Conservation (phyloP, 2,797 vertebrate genomes). For the Apodemus agrarius region DNA sequence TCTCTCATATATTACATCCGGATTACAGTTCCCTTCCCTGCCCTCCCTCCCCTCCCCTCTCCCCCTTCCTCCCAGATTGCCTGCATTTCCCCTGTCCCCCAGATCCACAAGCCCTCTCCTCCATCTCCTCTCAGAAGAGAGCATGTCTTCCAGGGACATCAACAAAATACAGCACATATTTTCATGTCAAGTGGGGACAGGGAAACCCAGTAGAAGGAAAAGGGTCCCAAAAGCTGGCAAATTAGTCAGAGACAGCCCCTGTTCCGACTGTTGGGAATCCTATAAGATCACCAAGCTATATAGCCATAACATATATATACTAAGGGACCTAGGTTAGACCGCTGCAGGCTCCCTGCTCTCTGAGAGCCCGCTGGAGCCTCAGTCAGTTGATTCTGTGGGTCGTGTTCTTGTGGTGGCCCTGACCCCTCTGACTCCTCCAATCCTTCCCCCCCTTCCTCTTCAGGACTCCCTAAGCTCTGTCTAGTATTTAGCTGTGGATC, state of each 20-base stretch:
- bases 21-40: background rate
- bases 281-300: background rate
- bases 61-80: background rate
- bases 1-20: background rate
- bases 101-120: background rate
- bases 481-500: background rate
- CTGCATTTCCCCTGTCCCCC: too few species aligned
- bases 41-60: background rate
- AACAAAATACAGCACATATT: background rate
- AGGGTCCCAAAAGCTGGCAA: background rate
- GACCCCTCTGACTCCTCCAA: background rate
- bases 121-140: background rate
- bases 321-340: background rate
- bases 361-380: background rate
- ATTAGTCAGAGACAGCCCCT: background rate
- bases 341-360: background rate
- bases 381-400: background rate
- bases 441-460: background rate
- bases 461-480: background rate
- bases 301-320: background rate
- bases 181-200: background rate
- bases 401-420: background rate
- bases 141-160: background rate
- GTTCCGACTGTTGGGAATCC: background rate
- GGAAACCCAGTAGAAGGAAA: background rate